phyloP scores from a whole-genome alignment of 1,140 invertebrate species.

The Hesperophylax magnus region DNA sequence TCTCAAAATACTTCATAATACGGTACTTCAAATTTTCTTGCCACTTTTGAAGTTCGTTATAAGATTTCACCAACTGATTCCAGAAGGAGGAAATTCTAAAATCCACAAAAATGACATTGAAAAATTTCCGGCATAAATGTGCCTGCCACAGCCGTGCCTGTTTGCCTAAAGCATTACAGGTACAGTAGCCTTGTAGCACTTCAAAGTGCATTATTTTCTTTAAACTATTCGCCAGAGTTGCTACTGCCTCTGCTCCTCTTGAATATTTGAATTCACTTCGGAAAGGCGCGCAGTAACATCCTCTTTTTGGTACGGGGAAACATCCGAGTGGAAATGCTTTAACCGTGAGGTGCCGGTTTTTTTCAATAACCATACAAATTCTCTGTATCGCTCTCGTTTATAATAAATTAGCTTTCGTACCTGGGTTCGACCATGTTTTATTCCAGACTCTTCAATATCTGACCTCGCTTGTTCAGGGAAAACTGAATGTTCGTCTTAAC shows the following conservation, averaged over 20 bases:
- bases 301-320: not conserved
- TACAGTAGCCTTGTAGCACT: not conserved
- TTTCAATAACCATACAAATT: not conserved
- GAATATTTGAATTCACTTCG: constrained; percentile 33
- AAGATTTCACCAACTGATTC: not conserved
- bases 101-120: not conserved
- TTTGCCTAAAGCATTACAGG: not conserved
- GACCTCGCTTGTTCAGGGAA: too few relatives aligned
- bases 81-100: not conserved
- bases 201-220: constrained; percentile 30
- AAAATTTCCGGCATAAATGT: not conserved
- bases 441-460: too few relatives aligned
- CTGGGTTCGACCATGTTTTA: too few relatives aligned
- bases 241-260: constrained; percentile 3
- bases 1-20: too few relatives aligned
- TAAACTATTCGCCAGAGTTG: constrained; percentile 3
- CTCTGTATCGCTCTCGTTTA: not conserved
- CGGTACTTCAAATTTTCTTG: too few relatives aligned
- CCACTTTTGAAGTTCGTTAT: too few relatives aligned
- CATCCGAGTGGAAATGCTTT: not conserved
- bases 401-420: not conserved
- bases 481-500: too few relatives aligned
- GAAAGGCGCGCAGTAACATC: not conserved
- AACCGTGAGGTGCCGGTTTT: not conserved
- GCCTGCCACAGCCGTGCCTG: not conserved